Conservation (phyloP, 2,113 vertebrate genomes). For the Lamprotornis superbus region DNA sequence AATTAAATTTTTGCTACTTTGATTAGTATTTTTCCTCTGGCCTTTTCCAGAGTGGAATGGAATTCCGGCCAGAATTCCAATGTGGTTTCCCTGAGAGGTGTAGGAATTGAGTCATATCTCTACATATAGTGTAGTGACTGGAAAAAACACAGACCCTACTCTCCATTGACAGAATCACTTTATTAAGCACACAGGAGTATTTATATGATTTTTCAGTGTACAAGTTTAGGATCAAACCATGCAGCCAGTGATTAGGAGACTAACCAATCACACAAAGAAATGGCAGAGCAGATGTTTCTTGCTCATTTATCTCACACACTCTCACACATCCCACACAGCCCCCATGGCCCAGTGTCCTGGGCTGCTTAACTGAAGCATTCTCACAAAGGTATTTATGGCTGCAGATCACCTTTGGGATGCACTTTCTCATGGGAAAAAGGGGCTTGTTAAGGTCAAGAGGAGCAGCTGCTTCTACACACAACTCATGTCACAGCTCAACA, state of each 20-base stretch:
- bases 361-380: not conserved
- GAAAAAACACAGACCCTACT: not conserved
- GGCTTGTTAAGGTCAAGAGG: not conserved
- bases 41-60: not conserved
- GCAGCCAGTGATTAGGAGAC: not conserved
- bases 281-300: not conserved
- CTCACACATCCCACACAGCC: not conserved
- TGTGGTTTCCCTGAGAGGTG: not conserved
- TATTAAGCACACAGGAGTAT: not conserved
- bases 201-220: not conserved
- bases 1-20: not conserved
- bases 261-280: fast-evolving
- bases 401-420: not conserved
- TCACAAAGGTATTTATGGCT: not conserved
- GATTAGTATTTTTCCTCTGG: not conserved
- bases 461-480: not conserved
- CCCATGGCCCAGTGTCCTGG: not conserved
- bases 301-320: not conserved
- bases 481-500: not conserved
- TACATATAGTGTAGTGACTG: fast-evolving
- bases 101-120: not conserved
- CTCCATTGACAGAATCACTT: fast-evolving
- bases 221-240: not conserved
- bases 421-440: not conserved
- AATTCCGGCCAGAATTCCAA: not conserved